These are phyloP conservation scores for Agapetus fuscipes DNA, from an alignment of 2,888 invertebrate genomes.

Conservation along the genomic window DNA sequence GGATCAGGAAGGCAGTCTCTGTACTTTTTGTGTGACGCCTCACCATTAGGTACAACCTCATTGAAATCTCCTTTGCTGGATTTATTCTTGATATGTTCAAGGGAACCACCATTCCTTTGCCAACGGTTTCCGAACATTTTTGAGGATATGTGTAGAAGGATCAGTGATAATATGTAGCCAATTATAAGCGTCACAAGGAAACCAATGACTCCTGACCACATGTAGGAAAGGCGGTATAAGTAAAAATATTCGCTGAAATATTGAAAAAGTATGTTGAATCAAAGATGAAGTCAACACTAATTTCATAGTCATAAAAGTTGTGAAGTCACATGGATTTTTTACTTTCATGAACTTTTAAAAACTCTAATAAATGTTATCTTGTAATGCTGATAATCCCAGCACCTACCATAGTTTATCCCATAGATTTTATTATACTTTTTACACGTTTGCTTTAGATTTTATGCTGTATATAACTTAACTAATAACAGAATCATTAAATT, in stretches of 20 bases:
- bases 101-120: constrained; percentile 1
- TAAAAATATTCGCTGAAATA: constrained; percentile 44
- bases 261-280: no score
- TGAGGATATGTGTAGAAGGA: constrained; percentile 13
- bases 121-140: constrained; percentile 13
- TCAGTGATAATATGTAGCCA: constrained; percentile 32
- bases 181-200: constrained; percentile 38
- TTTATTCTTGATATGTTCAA: background rate
- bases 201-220: constrained; percentile 58
- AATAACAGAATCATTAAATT: no score
- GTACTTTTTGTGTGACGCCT: background rate
- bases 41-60: no score
- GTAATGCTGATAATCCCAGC: no score
- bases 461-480: no score
- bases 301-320: constrained; percentile 1
- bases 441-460: no score
- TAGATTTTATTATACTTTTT: no score
- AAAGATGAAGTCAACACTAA: no score
- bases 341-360: no score
- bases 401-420: no score
- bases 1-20: constrained; percentile 26
- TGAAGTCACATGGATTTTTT: no score
- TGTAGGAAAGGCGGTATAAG: constrained; percentile 61
- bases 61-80: background rate
- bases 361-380: no score